phyloP scores from a whole-genome alignment of 1,140 invertebrate species.

The Ganaspis sp. region DNA sequence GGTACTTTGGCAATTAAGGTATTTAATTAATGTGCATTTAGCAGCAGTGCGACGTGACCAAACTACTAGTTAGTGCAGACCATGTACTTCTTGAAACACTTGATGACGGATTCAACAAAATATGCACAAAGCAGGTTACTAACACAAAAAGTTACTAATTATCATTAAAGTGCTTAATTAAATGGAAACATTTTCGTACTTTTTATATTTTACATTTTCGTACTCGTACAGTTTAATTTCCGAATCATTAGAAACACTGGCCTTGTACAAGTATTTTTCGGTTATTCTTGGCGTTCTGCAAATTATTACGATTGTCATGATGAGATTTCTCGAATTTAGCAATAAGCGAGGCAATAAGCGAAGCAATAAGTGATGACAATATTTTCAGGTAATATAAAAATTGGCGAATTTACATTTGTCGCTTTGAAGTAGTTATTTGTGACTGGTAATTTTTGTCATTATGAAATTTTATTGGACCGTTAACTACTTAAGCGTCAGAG shows the following conservation, averaged over 20 bases:
- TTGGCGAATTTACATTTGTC: too few species aligned
- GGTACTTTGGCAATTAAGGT: conserved; percentile 45
- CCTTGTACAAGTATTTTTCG: too few species aligned
- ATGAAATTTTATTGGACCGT: neutral
- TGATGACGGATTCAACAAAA: neutral
- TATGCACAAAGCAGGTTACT: neutral
- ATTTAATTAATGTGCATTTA: conserved; percentile 49
- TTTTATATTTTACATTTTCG: too few species aligned
- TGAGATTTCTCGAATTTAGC: too few species aligned
- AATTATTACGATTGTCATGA: too few species aligned
- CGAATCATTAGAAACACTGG: too few species aligned
- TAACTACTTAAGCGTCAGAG: neutral
- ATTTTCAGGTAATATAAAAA: too few species aligned
- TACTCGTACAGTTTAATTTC: too few species aligned
- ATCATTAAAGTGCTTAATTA: neutral
- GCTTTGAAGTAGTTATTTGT: neutral
- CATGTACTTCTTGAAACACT: neutral
- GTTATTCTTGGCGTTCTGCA: too few species aligned
- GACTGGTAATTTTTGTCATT: neutral
- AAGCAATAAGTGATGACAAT: too few species aligned
- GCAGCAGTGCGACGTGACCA: conserved; percentile 22
- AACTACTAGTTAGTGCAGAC: neutral
- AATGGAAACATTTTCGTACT: too few species aligned
- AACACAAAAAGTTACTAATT: neutral
- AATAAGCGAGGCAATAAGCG: too few species aligned